Conservation (phyloP, 2,113 vertebrate genomes). For the Myiopsitta monachus region DNA sequence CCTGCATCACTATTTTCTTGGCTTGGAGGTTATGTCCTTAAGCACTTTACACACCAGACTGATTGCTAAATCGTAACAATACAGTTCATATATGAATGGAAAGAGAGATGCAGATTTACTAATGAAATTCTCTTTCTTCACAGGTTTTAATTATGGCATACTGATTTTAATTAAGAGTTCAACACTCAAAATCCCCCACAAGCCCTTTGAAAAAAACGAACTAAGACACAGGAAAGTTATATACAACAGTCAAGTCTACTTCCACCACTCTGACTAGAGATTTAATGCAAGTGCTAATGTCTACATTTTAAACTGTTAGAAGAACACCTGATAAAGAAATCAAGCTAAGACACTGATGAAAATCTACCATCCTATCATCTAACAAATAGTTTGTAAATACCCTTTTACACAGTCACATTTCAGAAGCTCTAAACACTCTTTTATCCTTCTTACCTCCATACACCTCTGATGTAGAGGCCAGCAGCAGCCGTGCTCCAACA, state of each 20-base stretch:
- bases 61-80: not conserved
- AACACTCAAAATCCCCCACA: not conserved
- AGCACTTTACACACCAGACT: not conserved
- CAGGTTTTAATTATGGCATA: not conserved
- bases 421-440: not conserved
- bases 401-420: not conserved
- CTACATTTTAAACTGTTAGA: not conserved
- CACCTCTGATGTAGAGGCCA: slow-evolving; percentile 96
- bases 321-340: not conserved
- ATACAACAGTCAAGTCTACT: not conserved
- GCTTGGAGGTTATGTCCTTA: not conserved
- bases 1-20: not conserved
- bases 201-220: not conserved
- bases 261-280: not conserved
- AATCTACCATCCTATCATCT: not conserved
- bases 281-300: not conserved
- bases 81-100: not conserved
- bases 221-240: not conserved
- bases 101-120: not conserved
- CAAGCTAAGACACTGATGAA: not conserved
- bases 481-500: slow-evolving; percentile 92
- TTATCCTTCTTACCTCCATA: slow-evolving; percentile 88
- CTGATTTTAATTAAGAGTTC: not conserved
- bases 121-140: not conserved
- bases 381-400: not conserved